These are phyloP conservation scores for Lycaena phlaeas DNA, from an alignment of 2,888 invertebrate genomes.

Conservation along the genomic window DNA sequence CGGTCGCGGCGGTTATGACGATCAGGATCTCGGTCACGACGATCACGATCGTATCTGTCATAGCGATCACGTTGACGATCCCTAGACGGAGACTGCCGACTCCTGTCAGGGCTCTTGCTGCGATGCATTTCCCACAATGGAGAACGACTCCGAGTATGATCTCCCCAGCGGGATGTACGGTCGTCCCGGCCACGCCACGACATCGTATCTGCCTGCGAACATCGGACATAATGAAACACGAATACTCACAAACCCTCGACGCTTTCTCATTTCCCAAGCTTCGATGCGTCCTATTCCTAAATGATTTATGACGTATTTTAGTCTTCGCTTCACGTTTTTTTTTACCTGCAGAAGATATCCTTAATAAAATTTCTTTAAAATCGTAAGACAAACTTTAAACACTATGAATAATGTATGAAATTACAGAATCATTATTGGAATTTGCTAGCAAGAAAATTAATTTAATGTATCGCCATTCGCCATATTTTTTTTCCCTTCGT, in stretches of 20 bases:
- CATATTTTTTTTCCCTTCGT: no score
- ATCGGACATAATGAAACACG: slow-evolving; percentile 45
- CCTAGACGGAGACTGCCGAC: slow-evolving; percentile 25
- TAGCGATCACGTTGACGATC: slow-evolving; percentile 30
- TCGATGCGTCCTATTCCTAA: slow-evolving; percentile 18
- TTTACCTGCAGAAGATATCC: slow-evolving; percentile 39
- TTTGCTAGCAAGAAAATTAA: no score
- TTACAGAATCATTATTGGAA: no score
- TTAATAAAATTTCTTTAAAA: neutral
- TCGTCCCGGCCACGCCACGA: slow-evolving; percentile 60
- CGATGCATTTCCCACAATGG: slow-evolving; percentile 52
- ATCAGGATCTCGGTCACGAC: slow-evolving; percentile 26
- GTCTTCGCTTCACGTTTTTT: slow-evolving; percentile 30
- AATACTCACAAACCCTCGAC: slow-evolving; percentile 39
- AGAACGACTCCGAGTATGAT: slow-evolving; percentile 37
- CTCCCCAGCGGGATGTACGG: slow-evolving; percentile 47
- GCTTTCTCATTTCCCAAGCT: slow-evolving; percentile 22
- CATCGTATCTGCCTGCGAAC: slow-evolving; percentile 59
- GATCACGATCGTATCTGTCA: slow-evolving; percentile 26
- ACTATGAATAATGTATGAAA: no score
- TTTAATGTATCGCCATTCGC: no score
- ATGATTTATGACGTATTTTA: slow-evolving; percentile 35
- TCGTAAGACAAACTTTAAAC: neutral
- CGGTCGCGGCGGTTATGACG: slow-evolving; percentile 32
- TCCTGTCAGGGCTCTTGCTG: slow-evolving; percentile 37